Evolutionary conservation across 2,888 invertebrate genomes (phyloP), one percentile per base, ranked within the genome.

Genomic region (Cactoblastis cactorum): DNA sequence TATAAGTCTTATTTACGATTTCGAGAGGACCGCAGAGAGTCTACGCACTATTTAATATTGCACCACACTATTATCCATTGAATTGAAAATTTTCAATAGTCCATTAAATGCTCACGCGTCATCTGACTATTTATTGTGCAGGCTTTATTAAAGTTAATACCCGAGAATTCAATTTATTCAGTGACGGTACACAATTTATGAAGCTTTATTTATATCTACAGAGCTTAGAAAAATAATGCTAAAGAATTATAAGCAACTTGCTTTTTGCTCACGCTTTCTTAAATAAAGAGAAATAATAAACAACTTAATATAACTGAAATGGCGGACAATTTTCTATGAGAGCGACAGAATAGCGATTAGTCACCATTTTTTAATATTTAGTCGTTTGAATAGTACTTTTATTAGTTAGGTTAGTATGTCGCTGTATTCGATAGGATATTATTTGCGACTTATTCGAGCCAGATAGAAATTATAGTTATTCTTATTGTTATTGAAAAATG

Each of bases 81-180:
- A 22, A 41, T 22, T 22, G 8, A 24, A n/a, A 17, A 28, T 28
- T 28, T 52, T 52, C 14, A 28, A 12, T 53, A 53, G 53, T 54
- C 47, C 45, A 49, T 52, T 52, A 54, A 53, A 47, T 52, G 28
- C 51, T 46, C 28, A n/a, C 43, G 28, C 28, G 43, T 43, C 43
- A 43, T 28, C 43, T 15, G 43, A 14, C 9, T 43, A 28, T 43
- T 43, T 43, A 43, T 43, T 32, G 11, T 28, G 8, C 37, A 15
- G 15, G 43, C 43, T 28, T 39, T n/a, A n/a, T 49, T 28, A 15
- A 24, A 45, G 34, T 45, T 38, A 28, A 46, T 51, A 43, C 28
- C 43, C 43, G 28, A 32, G 43, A 43, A 43, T 43, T 43, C 28
- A 43, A 43, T 32, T 43, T 43, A 43, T 43, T 43, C 28, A 28